Conservation (phyloP, 1,140 invertebrate genomes). For the Eumeta japonica region DNA sequence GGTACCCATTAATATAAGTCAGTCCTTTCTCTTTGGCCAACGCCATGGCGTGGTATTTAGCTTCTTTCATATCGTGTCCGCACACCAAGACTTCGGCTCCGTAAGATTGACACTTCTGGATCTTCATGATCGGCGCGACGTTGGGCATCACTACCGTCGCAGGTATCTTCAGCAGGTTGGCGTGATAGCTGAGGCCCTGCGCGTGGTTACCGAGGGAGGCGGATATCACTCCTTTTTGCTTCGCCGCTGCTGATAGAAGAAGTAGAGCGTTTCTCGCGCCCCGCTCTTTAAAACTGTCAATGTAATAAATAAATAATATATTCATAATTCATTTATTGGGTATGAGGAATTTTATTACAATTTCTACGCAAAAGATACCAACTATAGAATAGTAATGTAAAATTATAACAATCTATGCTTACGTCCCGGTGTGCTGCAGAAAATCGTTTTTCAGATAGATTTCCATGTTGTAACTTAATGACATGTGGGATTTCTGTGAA, state of each 20-base stretch:
- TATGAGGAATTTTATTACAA: not conserved
- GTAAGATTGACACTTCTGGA: conserved; percentile 79
- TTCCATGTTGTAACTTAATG: conserved; percentile 74
- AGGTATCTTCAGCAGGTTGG: conserved; percentile 73
- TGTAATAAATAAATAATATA: not conserved
- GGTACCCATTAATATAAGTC: conserved; percentile 86
- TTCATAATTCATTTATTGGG: not conserved
- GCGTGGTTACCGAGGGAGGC: conserved; percentile 93
- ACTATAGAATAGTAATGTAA: not conserved
- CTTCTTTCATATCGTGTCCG: conserved; percentile 83
- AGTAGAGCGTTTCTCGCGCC: conserved; percentile 85
- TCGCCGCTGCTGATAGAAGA: conserved; percentile 71
- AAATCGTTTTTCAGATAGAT: conserved; percentile 93
- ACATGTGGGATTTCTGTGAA: conserved; percentile 75
- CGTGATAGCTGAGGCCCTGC: conserved; percentile 83
- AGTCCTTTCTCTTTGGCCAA: conserved; percentile 70
- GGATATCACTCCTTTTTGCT: conserved; percentile 79
- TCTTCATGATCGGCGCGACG: conserved; percentile 90
- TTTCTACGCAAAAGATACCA: not conserved
- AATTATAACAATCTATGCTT: conserved; percentile 12
- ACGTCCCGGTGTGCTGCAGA: conserved; percentile 89
- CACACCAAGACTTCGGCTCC: conserved; percentile 83
- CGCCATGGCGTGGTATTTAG: conserved; percentile 74
- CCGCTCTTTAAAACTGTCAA: conserved; percentile 83
- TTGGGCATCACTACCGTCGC: conserved; percentile 94